Percentiles rank a stretch among this genome's conserved stretches.
phyloP scores from a whole-genome alignment of 2,113 vertebrate species.

The Xerus inauris region DNA sequence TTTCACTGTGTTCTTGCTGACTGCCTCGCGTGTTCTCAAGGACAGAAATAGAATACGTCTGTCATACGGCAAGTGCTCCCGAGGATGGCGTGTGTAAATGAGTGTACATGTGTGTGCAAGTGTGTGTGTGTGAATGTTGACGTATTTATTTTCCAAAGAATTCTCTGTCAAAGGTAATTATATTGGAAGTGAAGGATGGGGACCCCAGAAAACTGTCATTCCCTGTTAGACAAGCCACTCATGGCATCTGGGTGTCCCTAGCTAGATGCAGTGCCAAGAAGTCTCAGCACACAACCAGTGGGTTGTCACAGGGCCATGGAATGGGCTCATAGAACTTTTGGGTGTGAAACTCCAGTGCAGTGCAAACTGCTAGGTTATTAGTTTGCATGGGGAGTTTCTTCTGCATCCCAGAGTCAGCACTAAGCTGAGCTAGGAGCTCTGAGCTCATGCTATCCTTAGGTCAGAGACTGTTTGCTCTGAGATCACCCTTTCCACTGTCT shows the following conservation, averaged over 20 bases:
- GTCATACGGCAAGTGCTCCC: conserved; percentile 64
- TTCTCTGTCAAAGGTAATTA: neutral
- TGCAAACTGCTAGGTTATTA: neutral
- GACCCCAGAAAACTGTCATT: neutral
- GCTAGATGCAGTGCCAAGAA: neutral
- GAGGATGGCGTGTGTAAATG: neutral
- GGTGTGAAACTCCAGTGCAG: neutral
- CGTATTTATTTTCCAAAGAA: neutral
- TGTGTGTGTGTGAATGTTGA: neutral
- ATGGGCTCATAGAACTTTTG: accelerated
- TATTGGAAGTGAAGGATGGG: neutral
- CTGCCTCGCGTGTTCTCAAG: neutral
- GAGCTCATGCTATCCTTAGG: neutral
- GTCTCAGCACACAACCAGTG: neutral
- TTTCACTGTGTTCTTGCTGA: conserved; percentile 31
- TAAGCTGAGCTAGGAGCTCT: neutral
- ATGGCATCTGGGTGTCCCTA: neutral
- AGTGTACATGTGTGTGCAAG: neutral
- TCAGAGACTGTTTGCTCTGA: neutral
- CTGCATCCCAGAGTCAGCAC: neutral
- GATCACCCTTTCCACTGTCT: neutral
- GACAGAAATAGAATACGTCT: conserved; percentile 74
- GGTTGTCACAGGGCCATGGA: neutral
- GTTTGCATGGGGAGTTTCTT: neutral
- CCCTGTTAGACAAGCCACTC: neutral